Percentiles rank a stretch among this genome's conserved stretches.
Conservation (phyloP, 2,888 invertebrate genomes). For the Melanargia galathea region DNA sequence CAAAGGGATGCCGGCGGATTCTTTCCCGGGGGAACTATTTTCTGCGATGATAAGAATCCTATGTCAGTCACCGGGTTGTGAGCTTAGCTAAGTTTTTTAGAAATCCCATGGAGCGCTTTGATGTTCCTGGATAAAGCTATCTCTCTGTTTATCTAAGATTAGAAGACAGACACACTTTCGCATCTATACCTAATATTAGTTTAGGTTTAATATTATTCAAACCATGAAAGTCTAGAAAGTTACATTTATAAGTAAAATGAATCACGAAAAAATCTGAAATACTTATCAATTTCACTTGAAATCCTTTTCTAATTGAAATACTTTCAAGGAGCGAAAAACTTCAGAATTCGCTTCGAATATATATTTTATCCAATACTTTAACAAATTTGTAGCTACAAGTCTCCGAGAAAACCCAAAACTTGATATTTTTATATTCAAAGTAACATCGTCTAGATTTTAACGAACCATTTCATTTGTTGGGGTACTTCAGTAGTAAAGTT, state of each 20-base stretch:
- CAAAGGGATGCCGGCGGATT: too few relatives aligned
- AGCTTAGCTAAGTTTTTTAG: too few relatives aligned
- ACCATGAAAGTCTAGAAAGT: background rate
- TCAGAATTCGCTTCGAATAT: background rate
- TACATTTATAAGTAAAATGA: background rate
- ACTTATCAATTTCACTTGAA: background rate
- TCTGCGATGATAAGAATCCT: too few relatives aligned
- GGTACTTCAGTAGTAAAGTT: background rate
- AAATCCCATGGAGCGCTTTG: too few relatives aligned
- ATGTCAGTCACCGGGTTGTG: too few relatives aligned
- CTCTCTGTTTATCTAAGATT: too few relatives aligned
- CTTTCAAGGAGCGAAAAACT: background rate
- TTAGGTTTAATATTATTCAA: background rate
- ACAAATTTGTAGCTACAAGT: background rate
- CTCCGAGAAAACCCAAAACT: conserved; percentile 3
- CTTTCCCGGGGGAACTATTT: too few relatives aligned
- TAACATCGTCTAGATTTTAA: conserved; percentile 6
- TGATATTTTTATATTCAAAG: background rate
- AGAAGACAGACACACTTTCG: too few relatives aligned
- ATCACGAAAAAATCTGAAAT: background rate
- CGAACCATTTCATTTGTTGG: conserved; percentile 22
- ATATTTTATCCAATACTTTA: conserved; percentile 6
- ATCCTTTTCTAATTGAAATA: background rate
- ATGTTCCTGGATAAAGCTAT: too few relatives aligned
- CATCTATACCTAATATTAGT: background rate